A percentile compares a stretch with the other conserved stretches of the same genome.
Conservation (phyloP, 2,113 vertebrate genomes). For the Fregetta grallaria region DNA sequence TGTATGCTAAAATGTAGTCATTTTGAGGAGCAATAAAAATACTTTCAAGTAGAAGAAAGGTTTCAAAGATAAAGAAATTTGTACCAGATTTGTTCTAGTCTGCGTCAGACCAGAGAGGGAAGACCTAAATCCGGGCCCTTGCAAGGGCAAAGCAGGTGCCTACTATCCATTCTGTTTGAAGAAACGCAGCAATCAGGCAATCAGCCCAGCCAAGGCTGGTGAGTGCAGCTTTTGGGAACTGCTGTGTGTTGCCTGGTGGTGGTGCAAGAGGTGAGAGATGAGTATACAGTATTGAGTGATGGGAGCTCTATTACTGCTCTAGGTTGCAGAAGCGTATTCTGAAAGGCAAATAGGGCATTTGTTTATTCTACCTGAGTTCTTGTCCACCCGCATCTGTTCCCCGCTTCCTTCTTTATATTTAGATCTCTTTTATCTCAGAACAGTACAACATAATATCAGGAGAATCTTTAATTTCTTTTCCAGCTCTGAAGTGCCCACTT, state of each 20-base stretch:
- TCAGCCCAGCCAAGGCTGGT: not conserved
- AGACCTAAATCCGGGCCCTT: not conserved
- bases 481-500: not conserved
- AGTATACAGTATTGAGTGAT: not conserved
- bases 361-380: not conserved
- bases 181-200: not conserved
- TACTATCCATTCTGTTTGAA: not conserved
- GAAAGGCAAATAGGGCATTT: not conserved
- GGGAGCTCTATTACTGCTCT: not conserved
- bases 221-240: not conserved
- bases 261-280: not conserved
- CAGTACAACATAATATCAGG: not conserved
- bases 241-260: not conserved
- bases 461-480: not conserved
- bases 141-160: not conserved
- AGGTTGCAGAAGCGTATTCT: not conserved
- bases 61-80: slow-evolving; percentile 1
- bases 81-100: not conserved
- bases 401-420: not conserved
- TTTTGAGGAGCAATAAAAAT: slow-evolving; percentile 41
- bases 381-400: not conserved
- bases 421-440: not conserved
- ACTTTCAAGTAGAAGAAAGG: not conserved
- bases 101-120: not conserved
- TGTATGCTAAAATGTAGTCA: slow-evolving; percentile 30